Evolutionary conservation across 2,888 invertebrate genomes (phyloP), one percentile per base, ranked within the genome.

Genomic region (Empis livida): DNA sequence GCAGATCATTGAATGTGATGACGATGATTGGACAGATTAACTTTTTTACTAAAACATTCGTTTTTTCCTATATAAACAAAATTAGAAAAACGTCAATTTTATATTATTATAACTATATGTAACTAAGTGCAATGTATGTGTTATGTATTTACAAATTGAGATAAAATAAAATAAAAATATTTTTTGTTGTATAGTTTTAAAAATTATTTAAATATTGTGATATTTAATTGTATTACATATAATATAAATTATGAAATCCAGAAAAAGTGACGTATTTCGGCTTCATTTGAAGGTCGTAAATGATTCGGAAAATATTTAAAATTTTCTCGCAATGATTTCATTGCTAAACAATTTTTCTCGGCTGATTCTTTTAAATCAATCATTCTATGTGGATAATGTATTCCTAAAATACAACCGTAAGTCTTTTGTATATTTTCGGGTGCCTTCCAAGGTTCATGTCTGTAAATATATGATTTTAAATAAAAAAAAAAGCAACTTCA

Each of bases 401-500:
- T 71, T 1, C 84, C 84, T 55, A 80, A 72, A 43, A 84, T 61
- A 61, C 84, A 84, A 11, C 73, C 70, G 8, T 73, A 75, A 13
- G 73, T 69, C 61, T 78, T 72, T 61, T 84, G 84, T 2, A 80
- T 67, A 0, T 76, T 73, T 1, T 73, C 56, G 0, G 83, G 78
- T 44, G 83, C 79, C 45, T 74, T 77, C 84, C 84, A 84, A 1
- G 84, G 84, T 59, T 82, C 81, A 51, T 0, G 56, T 54, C 44
- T 17, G 43, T 42, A 45, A 11, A 48, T 44, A 32, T 31, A 42
- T 16, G 15, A 38, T 30, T 23, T 8, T 23, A 20, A 41, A 10
- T 31, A 27, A 13, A 30, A 43, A 16, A 14, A 5, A 38, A 38
- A 11, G 8, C 5, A 20, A 41, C 2, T 40, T 16, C 10, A 14